Percentiles rank a stretch among this genome's conserved stretches.
Evolutionary conservation across 2,797 vertebrate species (phyloP).

Genomic region (Poecilia velifera): DNA sequence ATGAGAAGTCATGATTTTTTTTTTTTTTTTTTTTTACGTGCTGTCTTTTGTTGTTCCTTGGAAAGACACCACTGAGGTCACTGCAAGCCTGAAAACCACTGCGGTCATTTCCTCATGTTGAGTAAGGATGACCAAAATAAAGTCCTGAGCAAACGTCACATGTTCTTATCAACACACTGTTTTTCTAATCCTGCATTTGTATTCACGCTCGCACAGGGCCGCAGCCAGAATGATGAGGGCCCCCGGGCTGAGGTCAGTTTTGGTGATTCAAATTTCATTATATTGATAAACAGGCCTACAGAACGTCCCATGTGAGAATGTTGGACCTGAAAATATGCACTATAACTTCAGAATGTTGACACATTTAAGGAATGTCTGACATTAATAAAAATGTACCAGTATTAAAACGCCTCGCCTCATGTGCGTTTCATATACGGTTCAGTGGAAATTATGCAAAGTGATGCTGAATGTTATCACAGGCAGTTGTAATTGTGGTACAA

Average conservation of each 20-base stretch:
- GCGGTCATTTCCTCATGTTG: neutral
- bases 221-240: no score
- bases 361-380: no score
- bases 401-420: no score
- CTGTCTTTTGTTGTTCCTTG: neutral
- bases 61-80: neutral
- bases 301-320: no score
- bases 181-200: neutral
- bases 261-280: no score
- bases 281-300: no score
- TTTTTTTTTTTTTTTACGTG: neutral
- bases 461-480: no score
- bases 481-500: no score
- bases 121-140: neutral
- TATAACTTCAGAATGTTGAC: no score
- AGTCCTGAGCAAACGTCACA: neutral
- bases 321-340: no score
- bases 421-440: neutral
- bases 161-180: neutral
- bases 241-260: no score
- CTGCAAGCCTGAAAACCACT: neutral
- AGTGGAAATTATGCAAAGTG: neutral
- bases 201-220: neutral
- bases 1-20: neutral
- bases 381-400: no score